These are phyloP conservation scores for Plemyria rubiginata DNA, from an alignment of 2,888 invertebrate genomes.

Conservation along the genomic window DNA sequence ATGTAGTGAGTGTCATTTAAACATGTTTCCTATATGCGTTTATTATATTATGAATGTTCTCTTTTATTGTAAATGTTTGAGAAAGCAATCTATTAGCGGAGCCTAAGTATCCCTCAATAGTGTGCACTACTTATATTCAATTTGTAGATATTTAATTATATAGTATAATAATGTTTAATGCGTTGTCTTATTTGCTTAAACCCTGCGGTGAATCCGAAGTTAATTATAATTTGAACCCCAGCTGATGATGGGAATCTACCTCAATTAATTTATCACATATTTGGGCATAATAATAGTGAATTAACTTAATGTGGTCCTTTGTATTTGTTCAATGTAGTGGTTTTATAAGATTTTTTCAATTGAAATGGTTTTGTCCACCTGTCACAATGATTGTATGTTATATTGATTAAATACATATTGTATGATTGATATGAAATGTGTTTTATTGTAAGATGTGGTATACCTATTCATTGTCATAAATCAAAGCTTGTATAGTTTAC, in stretches of 20 bases:
- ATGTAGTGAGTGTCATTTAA: slow-evolving; percentile 70
- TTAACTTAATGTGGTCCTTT: slow-evolving; percentile 71
- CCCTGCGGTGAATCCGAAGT: slow-evolving; percentile 73
- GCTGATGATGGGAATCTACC: slow-evolving; percentile 78
- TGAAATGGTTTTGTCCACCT: slow-evolving; percentile 79
- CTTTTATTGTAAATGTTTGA: slow-evolving; percentile 83
- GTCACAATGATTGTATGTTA: slow-evolving; percentile 85
- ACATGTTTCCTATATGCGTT: slow-evolving; percentile 84
- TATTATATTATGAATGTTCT: slow-evolving; percentile 83
- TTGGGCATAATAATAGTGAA: slow-evolving; percentile 82
- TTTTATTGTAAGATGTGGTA: slow-evolving; percentile 60
- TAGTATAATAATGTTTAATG: slow-evolving; percentile 83
- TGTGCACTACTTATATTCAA: slow-evolving; percentile 81
- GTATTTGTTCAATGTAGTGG: slow-evolving; percentile 77
- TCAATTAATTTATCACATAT: slow-evolving; percentile 84
- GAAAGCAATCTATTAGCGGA: slow-evolving; percentile 63
- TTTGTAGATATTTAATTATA: slow-evolving; percentile 85
- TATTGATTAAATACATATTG: slow-evolving; percentile 82
- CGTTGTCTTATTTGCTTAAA: slow-evolving; percentile 80
- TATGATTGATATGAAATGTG: slow-evolving; percentile 78
- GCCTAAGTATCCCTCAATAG: slow-evolving; percentile 70
- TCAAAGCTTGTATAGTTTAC: background rate
- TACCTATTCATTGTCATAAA: slow-evolving; percentile 9
- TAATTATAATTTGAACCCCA: slow-evolving; percentile 78
- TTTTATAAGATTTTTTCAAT: slow-evolving; percentile 69